These are phyloP conservation scores for Alaudala cheleensis DNA, from an alignment of 2,113 vertebrate species.

Conservation along the genomic window DNA sequence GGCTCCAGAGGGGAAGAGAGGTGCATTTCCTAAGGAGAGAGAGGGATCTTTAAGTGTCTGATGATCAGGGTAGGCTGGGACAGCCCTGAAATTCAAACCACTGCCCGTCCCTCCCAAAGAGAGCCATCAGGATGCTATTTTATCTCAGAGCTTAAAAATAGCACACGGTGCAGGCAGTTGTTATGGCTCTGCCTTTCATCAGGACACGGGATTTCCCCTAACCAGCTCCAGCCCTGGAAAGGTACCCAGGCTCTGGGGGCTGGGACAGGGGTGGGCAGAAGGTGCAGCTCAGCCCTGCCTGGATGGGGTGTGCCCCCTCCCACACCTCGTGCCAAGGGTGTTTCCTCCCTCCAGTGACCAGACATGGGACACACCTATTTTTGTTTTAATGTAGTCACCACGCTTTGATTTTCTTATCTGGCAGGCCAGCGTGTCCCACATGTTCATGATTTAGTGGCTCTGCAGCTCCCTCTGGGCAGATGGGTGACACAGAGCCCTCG, in stretches of 20 bases:
- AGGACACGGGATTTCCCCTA: not conserved
- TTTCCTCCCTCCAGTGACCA: not conserved
- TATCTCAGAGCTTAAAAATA: constrained; percentile 52
- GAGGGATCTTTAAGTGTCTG: not conserved
- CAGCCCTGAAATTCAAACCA: constrained; percentile 16
- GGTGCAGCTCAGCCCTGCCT: not conserved
- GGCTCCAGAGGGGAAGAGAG: not conserved
- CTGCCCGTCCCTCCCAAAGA: not conserved
- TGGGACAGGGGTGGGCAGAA: not conserved
- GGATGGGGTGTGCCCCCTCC: not conserved
- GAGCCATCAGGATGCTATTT: constrained; percentile 35
- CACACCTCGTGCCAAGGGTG: not conserved
- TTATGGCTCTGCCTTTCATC: not conserved
- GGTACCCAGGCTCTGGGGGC: not conserved
- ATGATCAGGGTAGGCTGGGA: not conserved
- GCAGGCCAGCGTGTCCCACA: not conserved
- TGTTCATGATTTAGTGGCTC: not conserved
- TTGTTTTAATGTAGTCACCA: not conserved
- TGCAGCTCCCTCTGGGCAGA: not conserved
- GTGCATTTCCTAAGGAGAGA: not conserved
- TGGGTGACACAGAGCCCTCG: not conserved
- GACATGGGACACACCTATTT: not conserved
- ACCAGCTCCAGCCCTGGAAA: not conserved
- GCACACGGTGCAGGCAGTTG: constrained; percentile 14
- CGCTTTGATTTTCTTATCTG: constrained; percentile 14